Evolutionary conservation across 30 jellyfish, hydroid and myxozoan genomes (phyloP).

Genomic region (Mastigias papua): DNA sequence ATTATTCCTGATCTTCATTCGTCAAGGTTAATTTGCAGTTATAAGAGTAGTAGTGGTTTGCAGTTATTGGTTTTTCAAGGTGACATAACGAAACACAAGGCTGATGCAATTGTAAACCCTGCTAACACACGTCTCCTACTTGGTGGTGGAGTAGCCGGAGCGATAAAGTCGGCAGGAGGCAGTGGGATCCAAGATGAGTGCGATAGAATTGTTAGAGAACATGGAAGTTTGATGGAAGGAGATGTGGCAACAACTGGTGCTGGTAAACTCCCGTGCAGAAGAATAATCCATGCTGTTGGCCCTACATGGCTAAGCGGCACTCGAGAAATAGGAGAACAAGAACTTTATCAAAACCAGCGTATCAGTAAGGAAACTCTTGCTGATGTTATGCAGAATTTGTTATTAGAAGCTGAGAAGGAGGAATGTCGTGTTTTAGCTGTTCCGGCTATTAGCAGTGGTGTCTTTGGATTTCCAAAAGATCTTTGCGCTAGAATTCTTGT

Average conservation of each 20-base stretch:
- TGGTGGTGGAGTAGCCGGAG: conserved; percentile 74
- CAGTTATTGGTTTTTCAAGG: conserved; percentile 40
- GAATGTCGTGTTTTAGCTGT: conserved; percentile 54
- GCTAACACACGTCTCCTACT: conserved; percentile 27
- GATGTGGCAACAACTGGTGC: conserved; percentile 48
- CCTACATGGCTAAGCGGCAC: conserved; percentile 42
- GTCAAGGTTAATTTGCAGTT: conserved; percentile 1
- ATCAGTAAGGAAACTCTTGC: conserved; percentile 1
- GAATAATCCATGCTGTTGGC: conserved; percentile 58
- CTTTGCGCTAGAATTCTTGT: conserved; percentile 51
- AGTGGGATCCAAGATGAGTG: conserved; percentile 40
- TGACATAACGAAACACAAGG: conserved; percentile 40
- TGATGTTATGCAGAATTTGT: conserved; percentile 21
- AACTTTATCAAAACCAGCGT: background rate
- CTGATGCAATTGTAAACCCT: conserved; percentile 54
- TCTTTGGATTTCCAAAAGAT: conserved; percentile 60
- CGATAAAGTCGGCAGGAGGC: conserved; percentile 43
- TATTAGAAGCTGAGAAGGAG: conserved; percentile 16
- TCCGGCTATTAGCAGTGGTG: conserved; percentile 70
- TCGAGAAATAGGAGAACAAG: conserved; percentile 19
- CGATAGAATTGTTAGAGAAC: background rate
- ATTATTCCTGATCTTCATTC: background rate
- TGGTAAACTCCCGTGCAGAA: conserved; percentile 24
- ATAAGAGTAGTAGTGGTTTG: background rate
- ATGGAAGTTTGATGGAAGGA: conserved; percentile 25